phyloP scores from a whole-genome alignment of 2,113 vertebrate species.

The Menura novaehollandiae region DNA sequence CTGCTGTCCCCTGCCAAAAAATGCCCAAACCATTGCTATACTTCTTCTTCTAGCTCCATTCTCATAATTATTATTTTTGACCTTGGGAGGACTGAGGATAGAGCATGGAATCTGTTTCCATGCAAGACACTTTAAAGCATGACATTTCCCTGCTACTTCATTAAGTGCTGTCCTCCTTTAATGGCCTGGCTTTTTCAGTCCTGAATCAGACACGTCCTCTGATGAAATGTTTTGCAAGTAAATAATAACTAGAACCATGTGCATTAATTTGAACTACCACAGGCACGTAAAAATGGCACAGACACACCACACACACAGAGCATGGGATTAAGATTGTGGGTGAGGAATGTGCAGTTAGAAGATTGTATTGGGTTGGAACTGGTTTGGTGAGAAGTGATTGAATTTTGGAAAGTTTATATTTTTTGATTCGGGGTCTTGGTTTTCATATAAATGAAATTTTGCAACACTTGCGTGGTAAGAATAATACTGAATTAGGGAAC shows the following conservation, averaged over 20 bases:
- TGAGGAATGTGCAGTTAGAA: not conserved
- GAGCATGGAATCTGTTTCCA: slow-evolving; percentile 2
- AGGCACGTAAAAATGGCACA: not conserved
- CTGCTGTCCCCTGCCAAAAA: not conserved
- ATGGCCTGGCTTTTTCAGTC: slow-evolving; percentile 3
- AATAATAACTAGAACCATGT: slow-evolving; percentile 14
- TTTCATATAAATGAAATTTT: not conserved
- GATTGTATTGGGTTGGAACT: not conserved
- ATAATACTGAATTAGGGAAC: not conserved
- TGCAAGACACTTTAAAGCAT: slow-evolving; percentile 1
- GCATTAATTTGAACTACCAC: not conserved
- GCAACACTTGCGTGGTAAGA: not conserved
- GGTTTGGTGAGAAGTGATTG: not conserved
- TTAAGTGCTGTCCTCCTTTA: slow-evolving; percentile 16
- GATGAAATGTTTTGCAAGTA: slow-evolving; percentile 31
- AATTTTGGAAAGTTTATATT: not conserved
- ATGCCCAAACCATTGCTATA: fast-evolving
- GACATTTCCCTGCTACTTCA: not conserved
- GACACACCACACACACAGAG: not conserved
- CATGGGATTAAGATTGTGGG: not conserved
- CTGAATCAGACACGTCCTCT: slow-evolving; percentile 24
- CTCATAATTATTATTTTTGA: slow-evolving; percentile 16
- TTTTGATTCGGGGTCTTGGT: not conserved
- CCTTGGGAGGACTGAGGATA: not conserved
- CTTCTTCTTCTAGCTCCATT: not conserved